Percentiles rank a stretch among this genome's conserved stretches.
These are phyloP conservation scores for Athene noctua DNA, from an alignment of 2,113 vertebrate species.

Conservation along the genomic window DNA sequence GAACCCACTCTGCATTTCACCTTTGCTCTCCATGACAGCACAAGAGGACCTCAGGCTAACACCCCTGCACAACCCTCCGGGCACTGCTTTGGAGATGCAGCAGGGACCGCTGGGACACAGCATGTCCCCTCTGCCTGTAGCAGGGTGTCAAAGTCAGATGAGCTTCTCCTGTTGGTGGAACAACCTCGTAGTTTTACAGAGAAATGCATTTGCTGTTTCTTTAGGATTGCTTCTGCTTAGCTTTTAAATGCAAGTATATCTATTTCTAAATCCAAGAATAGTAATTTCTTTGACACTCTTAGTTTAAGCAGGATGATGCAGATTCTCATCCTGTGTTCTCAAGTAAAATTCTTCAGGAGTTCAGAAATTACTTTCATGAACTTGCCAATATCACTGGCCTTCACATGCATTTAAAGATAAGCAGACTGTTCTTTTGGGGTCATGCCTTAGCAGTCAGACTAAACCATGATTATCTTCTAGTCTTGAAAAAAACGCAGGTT, in stretches of 20 bases:
- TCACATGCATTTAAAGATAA: neutral
- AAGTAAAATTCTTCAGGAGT: neutral
- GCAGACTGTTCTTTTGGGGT: neutral
- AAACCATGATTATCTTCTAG: neutral
- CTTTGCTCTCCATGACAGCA: neutral
- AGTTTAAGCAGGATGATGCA: neutral
- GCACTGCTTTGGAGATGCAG: neutral
- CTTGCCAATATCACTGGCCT: neutral
- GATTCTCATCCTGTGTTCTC: neutral
- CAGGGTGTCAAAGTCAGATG: neutral
- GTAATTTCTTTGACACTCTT: neutral
- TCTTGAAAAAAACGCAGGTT: neutral
- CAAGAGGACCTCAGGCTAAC: neutral
- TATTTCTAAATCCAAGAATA: neutral
- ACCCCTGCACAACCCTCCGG: neutral
- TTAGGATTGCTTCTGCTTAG: neutral
- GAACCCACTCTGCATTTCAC: neutral
- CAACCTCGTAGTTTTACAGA: neutral
- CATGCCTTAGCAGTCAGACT: neutral
- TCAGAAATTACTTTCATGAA: neutral
- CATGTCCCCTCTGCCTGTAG: fast-evolving
- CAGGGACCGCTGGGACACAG: neutral
- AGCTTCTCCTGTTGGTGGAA: neutral
- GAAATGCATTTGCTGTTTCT: neutral
- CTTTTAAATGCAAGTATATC: neutral